A percentile compares a stretch with the other conserved stretches of the same genome.
Evolutionary conservation across 2,797 vertebrate genomes (phyloP).

Genomic region (Hafferia zeledoni): DNA sequence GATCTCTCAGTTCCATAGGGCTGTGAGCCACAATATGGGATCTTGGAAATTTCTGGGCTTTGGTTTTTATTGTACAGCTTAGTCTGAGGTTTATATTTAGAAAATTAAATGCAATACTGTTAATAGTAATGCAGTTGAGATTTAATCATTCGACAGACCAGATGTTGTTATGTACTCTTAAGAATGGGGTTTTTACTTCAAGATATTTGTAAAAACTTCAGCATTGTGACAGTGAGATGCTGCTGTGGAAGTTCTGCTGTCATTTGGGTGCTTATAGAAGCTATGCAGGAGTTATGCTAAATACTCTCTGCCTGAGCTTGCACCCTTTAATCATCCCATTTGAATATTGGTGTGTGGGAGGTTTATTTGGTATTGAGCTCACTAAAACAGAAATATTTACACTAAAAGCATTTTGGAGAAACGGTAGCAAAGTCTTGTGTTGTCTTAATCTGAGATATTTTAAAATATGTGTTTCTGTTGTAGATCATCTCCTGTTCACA

Average conservation of each 20-base stretch:
- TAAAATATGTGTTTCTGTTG: constrained; percentile 35
- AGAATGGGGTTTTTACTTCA: background rate
- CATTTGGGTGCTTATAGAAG: background rate
- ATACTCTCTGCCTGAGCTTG: background rate
- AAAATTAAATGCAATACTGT: background rate
- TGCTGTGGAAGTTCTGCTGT: background rate
- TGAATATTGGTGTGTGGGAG: background rate
- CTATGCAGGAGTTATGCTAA: background rate
- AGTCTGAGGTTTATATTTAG: background rate
- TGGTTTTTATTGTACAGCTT: background rate
- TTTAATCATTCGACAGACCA: background rate
- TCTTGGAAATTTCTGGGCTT: background rate
- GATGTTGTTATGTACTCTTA: background rate
- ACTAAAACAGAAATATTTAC: background rate
- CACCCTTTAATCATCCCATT: background rate
- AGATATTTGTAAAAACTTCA: background rate
- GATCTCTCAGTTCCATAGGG: background rate
- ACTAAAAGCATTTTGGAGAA: background rate
- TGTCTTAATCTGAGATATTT: background rate
- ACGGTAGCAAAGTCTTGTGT: background rate
- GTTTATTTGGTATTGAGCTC: background rate
- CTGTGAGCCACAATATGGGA: background rate
- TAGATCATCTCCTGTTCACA: constrained; percentile 98
- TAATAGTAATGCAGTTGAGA: background rate
- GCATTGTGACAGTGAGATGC: background rate